Conservation (phyloP, 2,888 invertebrate species). For the Melieria omissa region DNA sequence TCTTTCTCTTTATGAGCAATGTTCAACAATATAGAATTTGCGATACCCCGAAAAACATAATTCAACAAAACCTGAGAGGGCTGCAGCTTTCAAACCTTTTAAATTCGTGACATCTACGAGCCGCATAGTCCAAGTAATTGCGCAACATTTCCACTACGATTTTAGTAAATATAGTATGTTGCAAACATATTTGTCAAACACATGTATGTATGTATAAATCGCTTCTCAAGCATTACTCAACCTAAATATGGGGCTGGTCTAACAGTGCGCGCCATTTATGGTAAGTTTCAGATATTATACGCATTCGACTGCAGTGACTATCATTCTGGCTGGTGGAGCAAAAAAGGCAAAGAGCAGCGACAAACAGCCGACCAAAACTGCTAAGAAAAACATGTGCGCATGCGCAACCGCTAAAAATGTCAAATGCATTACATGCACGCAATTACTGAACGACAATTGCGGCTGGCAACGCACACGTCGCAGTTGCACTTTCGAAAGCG, state of each 20-base stretch:
- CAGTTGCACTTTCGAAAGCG: conserved; percentile 7
- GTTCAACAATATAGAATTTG: too few species aligned
- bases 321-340: neutral
- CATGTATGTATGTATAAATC: conserved; percentile 5
- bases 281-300: conserved; percentile 29
- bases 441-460: conserved; percentile 13
- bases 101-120: too few species aligned
- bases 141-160: too few species aligned
- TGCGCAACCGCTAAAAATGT: conserved; percentile 14
- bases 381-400: conserved; percentile 26
- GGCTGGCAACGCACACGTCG: conserved; percentile 3
- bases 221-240: conserved; percentile 31
- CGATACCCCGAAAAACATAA: too few species aligned
- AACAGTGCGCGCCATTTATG: conserved; percentile 30
- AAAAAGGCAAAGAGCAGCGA: conserved; percentile 12
- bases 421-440: neutral
- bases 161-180: too few species aligned
- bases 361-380: neutral
- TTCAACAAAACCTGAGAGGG: too few species aligned
- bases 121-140: too few species aligned
- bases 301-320: conserved; percentile 11
- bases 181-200: too few species aligned
- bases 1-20: too few species aligned
- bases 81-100: too few species aligned
- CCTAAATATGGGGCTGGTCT: conserved; percentile 25